phyloP scores from a whole-genome alignment of 2,797 vertebrate genomes.

The Hoplostethus atlanticus region DNA sequence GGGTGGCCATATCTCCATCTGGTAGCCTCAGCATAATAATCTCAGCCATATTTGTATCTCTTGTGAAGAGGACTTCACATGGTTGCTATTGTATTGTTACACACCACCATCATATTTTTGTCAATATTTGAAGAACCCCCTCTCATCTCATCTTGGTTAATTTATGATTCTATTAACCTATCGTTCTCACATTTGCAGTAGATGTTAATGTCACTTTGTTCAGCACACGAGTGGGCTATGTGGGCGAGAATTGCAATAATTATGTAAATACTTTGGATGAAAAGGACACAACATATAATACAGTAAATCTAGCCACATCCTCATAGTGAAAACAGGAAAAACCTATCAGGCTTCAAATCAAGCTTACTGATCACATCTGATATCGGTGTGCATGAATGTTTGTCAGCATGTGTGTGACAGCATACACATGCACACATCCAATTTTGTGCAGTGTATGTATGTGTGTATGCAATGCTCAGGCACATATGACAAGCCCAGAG shows the following conservation, averaged over 20 bases:
- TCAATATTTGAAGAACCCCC: slow-evolving; percentile 13
- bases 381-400: slow-evolving; percentile 56
- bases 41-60: slow-evolving; percentile 60
- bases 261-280: slow-evolving; percentile 33
- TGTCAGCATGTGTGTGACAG: slow-evolving; percentile 49
- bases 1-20: slow-evolving; percentile 76
- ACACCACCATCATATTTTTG: neutral
- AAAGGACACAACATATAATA: slow-evolving; percentile 45
- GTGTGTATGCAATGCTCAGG: slow-evolving; percentile 59
- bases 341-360: slow-evolving; percentile 52
- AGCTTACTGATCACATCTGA: slow-evolving; percentile 64
- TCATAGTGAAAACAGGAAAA: slow-evolving; percentile 77
- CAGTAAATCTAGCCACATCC: slow-evolving; percentile 76
- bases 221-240: slow-evolving; percentile 57
- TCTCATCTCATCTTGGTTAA: neutral
- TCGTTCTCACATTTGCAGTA: slow-evolving; percentile 53
- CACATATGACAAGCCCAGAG: slow-evolving; percentile 65
- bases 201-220: slow-evolving; percentile 47
- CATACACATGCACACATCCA: slow-evolving; percentile 61
- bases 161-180: slow-evolving; percentile 26
- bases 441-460: slow-evolving; percentile 58
- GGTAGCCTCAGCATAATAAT: slow-evolving; percentile 63
- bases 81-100: slow-evolving; percentile 2
- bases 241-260: slow-evolving; percentile 38
- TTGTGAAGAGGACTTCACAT: slow-evolving; percentile 25